Percentiles rank a stretch among this genome's conserved stretches.
phyloP scores from a whole-genome alignment of 2,113 vertebrate genomes.

The Ptilorrhoa leucosticta region DNA sequence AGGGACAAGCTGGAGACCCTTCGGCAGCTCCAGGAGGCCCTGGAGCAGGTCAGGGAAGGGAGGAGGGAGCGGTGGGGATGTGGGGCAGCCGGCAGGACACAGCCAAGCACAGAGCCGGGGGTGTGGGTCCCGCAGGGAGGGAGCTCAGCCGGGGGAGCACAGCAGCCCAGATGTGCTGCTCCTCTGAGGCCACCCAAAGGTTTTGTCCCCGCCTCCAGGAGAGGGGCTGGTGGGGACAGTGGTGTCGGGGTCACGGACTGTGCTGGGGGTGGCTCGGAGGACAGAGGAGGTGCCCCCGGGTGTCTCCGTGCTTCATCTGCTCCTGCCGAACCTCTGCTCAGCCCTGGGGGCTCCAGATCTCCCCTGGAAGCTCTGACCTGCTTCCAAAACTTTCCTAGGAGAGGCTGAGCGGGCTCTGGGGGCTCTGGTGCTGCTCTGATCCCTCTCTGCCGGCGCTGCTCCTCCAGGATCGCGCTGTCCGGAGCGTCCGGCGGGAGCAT shows the following conservation, averaged over 20 bases:
- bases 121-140: fast-evolving
- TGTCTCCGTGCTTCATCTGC: background rate
- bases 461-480: constrained; percentile 51
- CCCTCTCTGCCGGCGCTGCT: background rate
- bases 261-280: background rate
- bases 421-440: background rate
- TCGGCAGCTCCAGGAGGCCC: constrained; percentile 27
- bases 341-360: background rate
- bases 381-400: fast-evolving
- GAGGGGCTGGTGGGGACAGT: background rate
- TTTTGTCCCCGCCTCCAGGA: background rate
- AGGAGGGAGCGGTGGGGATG: fast-evolving
- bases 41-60: constrained; percentile 60
- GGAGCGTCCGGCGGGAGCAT: constrained; percentile 4
- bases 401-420: background rate
- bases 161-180: background rate
- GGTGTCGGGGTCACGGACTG: background rate
- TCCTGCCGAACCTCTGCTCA: background rate
- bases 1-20: constrained; percentile 62
- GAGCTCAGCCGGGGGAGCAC: background rate
- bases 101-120: background rate
- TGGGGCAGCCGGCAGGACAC: fast-evolving
- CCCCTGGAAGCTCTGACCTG: background rate
- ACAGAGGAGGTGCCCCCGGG: background rate
- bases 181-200: background rate